Base-by-base conservation (phyloP, 1,140 invertebrate species). In the Hycleus cichorii region DNA sequence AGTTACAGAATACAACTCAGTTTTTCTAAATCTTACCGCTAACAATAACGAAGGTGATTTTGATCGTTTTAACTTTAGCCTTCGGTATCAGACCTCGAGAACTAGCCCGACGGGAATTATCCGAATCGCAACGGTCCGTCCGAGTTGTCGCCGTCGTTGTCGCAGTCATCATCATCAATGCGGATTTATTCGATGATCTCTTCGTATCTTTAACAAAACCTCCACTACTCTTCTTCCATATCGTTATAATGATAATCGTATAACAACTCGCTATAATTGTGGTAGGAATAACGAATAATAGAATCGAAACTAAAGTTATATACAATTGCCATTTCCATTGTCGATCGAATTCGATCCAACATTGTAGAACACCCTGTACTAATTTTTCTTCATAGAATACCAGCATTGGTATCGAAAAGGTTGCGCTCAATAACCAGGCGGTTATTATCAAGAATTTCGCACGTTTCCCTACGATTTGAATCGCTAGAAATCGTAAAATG, bases 211-310 rank as follows among this genome's bases (percentile, higher is more conserved):
- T 73, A 73, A 81, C 66, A 58, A 79, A 68, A 47, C 77, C 69
- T 62, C 78, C 73, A 9, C 77, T 74, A 76, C 76, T 85, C 66
- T 91, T 91, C 2, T 87, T 85, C 91, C 91, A 95, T 61, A 97
- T 96, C 2, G 93, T 95, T 66, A 85, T 80, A 2, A 97, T 90
- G 58, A 97, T 97, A 58, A 95, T 83, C 6, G 87, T 82, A 75
- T 97, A 97, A 71, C 94, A 97, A 4, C 85, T 84, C 0, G 89
- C 83, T 45, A 97, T 97, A 62, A 95, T 91, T 27, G 95, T 65
- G 0, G 93, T 88, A 1, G 95, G 95, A 24, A 94, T 77, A 39
- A 94, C 80, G 76, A 97, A 96, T 1, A 96, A 80, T 32, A 87
- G 83, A 3, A 89, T 73, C 2, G 91, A 87, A 0, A 96, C 87